phyloP scores from a whole-genome alignment of 2,797 vertebrate species.

The Labroides dimidiatus region DNA sequence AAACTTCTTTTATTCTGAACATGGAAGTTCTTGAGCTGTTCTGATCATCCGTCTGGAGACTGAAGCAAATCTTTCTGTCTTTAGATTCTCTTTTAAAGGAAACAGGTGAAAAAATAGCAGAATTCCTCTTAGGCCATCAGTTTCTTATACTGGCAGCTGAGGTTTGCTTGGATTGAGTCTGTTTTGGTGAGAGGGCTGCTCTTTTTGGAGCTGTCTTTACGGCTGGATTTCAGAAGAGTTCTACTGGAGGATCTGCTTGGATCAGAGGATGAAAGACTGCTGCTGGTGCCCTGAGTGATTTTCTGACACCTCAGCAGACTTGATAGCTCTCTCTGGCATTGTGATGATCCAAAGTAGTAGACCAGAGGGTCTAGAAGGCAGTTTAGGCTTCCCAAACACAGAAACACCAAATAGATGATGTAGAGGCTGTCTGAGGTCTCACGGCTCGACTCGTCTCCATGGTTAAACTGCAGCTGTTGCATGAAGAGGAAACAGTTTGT shows the following conservation, averaged over 20 bases:
- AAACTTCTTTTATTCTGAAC: no score
- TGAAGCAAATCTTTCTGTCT: no score
- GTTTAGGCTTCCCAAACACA: slow-evolving; percentile 90
- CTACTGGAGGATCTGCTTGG: slow-evolving; percentile 74
- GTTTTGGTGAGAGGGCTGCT: slow-evolving; percentile 23
- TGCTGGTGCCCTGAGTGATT: slow-evolving; percentile 55
- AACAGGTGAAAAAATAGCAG: no score
- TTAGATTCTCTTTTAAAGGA: no score
- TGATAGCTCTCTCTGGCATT: slow-evolving; percentile 88
- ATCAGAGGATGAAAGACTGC: slow-evolving; percentile 27
- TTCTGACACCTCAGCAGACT: slow-evolving; percentile 79
- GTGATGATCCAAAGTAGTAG: slow-evolving; percentile 94
- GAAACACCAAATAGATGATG: slow-evolving; percentile 86
- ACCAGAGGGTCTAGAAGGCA: slow-evolving; percentile 92
- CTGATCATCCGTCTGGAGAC: no score
- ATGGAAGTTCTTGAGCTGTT: no score
- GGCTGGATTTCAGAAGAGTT: slow-evolving; percentile 48
- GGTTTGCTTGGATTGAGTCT: slow-evolving; percentile 73
- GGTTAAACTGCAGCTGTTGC: slow-evolving; percentile 83
- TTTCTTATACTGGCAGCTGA: slow-evolving; percentile 87
- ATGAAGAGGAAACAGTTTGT: slow-evolving; percentile 87
- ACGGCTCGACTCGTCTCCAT: accelerated
- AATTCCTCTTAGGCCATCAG: slow-evolving; percentile 75
- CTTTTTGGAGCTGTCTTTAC: slow-evolving; percentile 18
- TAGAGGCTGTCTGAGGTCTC: slow-evolving; percentile 82